Percentiles rank a stretch among this genome's conserved stretches.
Conservation (phyloP, 2,797 vertebrate species). For the Microctenopoma stevenorrisi region DNA sequence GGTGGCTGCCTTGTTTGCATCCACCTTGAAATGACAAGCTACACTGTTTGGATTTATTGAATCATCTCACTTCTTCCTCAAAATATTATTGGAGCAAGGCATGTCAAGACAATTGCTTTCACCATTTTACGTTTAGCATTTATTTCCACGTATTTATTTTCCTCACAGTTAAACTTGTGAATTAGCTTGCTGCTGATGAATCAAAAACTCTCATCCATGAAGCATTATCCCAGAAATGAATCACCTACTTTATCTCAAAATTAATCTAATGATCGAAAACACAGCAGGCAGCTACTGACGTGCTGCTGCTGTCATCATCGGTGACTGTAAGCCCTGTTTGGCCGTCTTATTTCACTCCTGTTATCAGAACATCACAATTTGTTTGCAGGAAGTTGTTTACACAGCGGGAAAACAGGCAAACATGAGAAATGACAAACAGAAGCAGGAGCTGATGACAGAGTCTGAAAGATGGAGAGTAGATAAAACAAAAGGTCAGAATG, state of each 20-base stretch:
- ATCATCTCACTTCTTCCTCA: not conserved
- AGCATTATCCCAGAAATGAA: not conserved
- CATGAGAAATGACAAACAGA: not conserved
- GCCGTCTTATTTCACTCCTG: not conserved
- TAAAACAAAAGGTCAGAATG: not conserved
- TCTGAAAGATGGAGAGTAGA: not conserved
- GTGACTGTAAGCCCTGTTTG: not conserved
- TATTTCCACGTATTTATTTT: not conserved
- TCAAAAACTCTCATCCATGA: no score
- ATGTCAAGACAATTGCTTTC: not conserved
- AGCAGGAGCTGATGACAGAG: not conserved
- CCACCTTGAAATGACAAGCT: slow-evolving; percentile 10
- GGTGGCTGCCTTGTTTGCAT: not conserved
- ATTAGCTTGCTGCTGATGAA: no score
- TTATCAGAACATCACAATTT: slow-evolving; percentile 1
- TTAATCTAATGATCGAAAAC: not conserved
- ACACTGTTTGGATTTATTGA: not conserved
- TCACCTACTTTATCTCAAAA: not conserved
- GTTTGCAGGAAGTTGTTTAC: slow-evolving; percentile 11
- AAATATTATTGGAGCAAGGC: not conserved
- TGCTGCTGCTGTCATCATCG: not conserved
- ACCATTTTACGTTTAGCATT: not conserved
- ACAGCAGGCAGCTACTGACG: not conserved
- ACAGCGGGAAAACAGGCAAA: not conserved
- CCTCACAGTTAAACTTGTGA: no score